Evolutionary conservation across 2,797 vertebrate genomes (phyloP), one percentile per base, ranked within the genome.

Genomic region (Valencia hispanica): DNA sequence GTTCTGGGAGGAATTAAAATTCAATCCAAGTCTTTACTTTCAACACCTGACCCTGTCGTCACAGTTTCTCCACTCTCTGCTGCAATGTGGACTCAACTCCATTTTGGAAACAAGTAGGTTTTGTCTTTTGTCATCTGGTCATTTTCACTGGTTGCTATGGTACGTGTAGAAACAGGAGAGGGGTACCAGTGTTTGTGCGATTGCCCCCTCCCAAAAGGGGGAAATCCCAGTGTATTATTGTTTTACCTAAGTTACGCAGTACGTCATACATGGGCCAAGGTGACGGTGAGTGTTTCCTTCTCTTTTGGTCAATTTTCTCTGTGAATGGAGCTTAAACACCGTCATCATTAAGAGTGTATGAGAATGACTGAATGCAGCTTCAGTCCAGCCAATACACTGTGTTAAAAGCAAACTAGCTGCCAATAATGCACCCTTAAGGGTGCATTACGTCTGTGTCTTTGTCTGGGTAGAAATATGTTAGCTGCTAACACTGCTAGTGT

Each of bases 111-210:
- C 85, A 85, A 78, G 41, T 80, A 83, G 34, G 66, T 86, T 88
- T 88, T 86, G 80, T 85, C 84, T 90, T 88, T 90, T 90, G 82
- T 91, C 89, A 86, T 91, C 88, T 90, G 89, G 81, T 86, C 84
- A 74, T 87, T 92, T 90, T 88, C 78, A 90, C 66, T 74, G 50
- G 84, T 80, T 75, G 87, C 84, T 68, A 57, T 78, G 81, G 83
- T 80, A 78, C 87, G 79, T 82, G 82, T 90, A 88, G 87, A 91
- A 93, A 91, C 92, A 84, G 79, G 69, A 89, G 88, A 86, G 79
- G 88, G 90, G 87, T 79, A 79, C 63, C 77, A 80, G 76, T 53
- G 50, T 73, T 51, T 47, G 59, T 59, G 73, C 68, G 68, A 80
- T 43, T 79, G 32, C 48, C 79, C 27, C 79, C 70, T 50, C 9